Evolutionary conservation across 2,797 vertebrate species (phyloP), one percentile per base, ranked within the genome.

Genomic region (Tachyglossus aculeatus): DNA sequence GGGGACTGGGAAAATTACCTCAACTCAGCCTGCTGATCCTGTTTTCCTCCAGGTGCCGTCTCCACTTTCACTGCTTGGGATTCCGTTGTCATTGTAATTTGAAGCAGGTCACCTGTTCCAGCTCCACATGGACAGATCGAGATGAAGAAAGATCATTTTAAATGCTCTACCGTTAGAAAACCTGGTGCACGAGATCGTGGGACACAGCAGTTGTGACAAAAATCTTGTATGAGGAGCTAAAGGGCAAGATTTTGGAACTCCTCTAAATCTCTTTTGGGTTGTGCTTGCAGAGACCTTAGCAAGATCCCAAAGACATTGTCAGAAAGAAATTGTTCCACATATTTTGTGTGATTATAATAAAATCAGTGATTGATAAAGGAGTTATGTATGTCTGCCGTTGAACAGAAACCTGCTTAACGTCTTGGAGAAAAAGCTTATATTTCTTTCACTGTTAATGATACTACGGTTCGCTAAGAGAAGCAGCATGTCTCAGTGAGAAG

Each of bases 1-100:
- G 48, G 40, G 40, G n/a, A 68, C 9, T 52, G 68, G 37, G 75
- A 64, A 67, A 67, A 66, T 65, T 58, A 78, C 67, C 74, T 81
- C 80, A 75, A 2, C 45, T 76, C 51, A 61, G 8, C 25, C 67
- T 21, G 0, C 34, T 73, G 24, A 38, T 74, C 51, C 27, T 44
- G 22, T 47, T 36, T 60, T 59, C 56, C 37, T 81, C 27, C 21
- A 34, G 47, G 24, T 39, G 31, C 24, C 1, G 53, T 72, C 25
- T 29, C 2, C 55, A 12, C 48, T 66, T 44, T 43, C 21, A 4
- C 11, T 41, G 19, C 7, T 48, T 65, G 73, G 16, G 54, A 52
- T 80, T 81, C 68, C 38, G 9, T 8, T 52, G 4, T 19, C 41
- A 29, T 45, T 36, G 34, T 0, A 0, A 36, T 40, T 47, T 67